These are phyloP conservation scores for Colistium nudipinnis DNA, from an alignment of 2,113 vertebrate genomes.

Conservation along the genomic window DNA sequence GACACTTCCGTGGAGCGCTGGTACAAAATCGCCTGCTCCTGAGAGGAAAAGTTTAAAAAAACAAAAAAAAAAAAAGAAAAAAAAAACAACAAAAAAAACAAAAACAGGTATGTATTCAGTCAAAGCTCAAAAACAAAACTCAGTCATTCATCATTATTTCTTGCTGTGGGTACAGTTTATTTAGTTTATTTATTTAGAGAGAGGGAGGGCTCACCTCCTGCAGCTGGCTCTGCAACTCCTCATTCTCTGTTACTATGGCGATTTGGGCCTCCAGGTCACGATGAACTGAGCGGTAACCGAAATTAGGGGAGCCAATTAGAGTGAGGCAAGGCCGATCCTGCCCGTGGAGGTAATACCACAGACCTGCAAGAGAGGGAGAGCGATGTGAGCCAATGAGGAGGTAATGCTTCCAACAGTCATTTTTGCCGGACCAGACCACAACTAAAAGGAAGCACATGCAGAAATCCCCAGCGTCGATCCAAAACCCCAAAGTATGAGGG, in stretches of 20 bases:
- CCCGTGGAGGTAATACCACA: constrained; percentile 95
- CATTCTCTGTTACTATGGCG: constrained; percentile 92
- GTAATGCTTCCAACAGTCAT: constrained; percentile 55
- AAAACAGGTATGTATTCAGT: constrained; percentile 41
- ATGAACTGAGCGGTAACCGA: constrained; percentile 96
- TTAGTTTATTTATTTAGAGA: no score
- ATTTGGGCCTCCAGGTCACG: constrained; percentile 97
- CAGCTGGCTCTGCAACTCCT: constrained; percentile 89
- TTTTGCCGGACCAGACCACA: constrained; percentile 58
- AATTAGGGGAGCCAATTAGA: constrained; percentile 96
- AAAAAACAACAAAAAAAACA: no score
- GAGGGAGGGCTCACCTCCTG: constrained; percentile 85
- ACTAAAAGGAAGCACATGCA: constrained; percentile 70
- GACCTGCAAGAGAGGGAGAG: constrained; percentile 80
- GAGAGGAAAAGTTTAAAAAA: neutral
- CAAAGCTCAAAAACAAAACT: neutral
- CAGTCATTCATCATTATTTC: constrained; percentile 19
- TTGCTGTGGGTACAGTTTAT: no score
- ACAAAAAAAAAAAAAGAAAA: no score
- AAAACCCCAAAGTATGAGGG: constrained; percentile 66
- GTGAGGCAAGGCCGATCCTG: constrained; percentile 92
- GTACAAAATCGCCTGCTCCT: constrained; percentile 94
- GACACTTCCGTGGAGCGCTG: constrained; percentile 85
- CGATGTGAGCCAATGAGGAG: constrained; percentile 28
- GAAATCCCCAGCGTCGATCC: constrained; percentile 68